Conservation (phyloP, 2,113 vertebrate species). For the Carassius gibelio region DNA sequence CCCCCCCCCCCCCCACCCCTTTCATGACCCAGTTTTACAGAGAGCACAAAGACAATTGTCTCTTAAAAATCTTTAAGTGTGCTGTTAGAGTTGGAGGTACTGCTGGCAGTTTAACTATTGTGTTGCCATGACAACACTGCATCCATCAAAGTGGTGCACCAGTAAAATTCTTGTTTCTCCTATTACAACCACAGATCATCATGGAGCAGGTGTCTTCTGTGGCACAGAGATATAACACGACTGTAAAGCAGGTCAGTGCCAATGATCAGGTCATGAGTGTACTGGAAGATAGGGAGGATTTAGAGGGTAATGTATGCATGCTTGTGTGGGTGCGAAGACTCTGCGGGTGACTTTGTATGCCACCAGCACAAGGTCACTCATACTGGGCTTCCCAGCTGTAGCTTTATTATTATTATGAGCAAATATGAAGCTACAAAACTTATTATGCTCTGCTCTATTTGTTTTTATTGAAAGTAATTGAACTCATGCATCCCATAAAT, state of each 20-base stretch:
- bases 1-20: neutral
- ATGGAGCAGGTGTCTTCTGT: conserved; percentile 22
- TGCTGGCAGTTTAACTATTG: conserved; percentile 54
- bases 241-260: conserved; percentile 41
- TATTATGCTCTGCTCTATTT: conserved; percentile 18
- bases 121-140: conserved; percentile 59
- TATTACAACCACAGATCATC: conserved; percentile 40
- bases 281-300: conserved; percentile 36
- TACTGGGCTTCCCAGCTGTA: conserved; percentile 52
- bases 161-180: conserved; percentile 46
- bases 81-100: conserved; percentile 38
- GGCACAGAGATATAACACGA: conserved; percentile 40
- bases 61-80: conserved; percentile 55
- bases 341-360: conserved; percentile 45
- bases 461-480: conserved; percentile 21
- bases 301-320: conserved; percentile 50
- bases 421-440: neutral
- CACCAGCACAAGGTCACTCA: conserved; percentile 46
- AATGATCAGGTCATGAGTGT: conserved; percentile 49
- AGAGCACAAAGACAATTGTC: conserved; percentile 47
- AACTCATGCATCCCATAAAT: conserved; percentile 18
- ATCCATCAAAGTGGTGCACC: conserved; percentile 48
- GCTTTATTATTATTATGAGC: conserved; percentile 39
- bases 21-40: conserved; percentile 18
- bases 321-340: conserved; percentile 46